phyloP scores from a whole-genome alignment of 1,140 invertebrate genomes.

The Aphelenchoides fujianensis region DNA sequence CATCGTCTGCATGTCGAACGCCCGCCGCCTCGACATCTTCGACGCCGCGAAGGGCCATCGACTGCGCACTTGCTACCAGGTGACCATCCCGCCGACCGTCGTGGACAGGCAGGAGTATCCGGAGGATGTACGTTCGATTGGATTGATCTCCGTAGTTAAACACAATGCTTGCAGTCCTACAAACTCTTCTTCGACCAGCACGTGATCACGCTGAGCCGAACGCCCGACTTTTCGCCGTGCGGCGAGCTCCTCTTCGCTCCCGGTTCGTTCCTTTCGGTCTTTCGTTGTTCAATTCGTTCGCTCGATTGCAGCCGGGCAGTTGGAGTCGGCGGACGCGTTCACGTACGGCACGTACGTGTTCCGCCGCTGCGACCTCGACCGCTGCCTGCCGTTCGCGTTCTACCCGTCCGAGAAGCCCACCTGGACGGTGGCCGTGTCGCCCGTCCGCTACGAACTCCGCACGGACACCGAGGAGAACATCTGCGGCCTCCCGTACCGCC shows the following conservation, averaged over 20 bases:
- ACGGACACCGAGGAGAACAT: constrained; percentile 14
- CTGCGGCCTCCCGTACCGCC: constrained; percentile 42
- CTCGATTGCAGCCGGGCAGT: constrained; percentile 38
- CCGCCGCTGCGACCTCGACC: constrained; percentile 39
- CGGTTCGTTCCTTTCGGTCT: constrained; percentile 24
- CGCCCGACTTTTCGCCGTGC: constrained; percentile 48
- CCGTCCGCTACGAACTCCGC: constrained; percentile 35
- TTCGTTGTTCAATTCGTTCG: background rate
- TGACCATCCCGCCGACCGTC: constrained; percentile 35
- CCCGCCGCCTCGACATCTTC: constrained; percentile 43
- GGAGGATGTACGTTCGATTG: constrained; percentile 19
- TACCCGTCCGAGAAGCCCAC: constrained; percentile 40
- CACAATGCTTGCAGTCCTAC: constrained; percentile 35
- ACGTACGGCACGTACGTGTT: constrained; percentile 50
- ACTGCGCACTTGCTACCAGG: constrained; percentile 26
- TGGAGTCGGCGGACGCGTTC: constrained; percentile 37
- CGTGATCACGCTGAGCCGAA: constrained; percentile 35
- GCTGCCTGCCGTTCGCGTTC: constrained; percentile 39
- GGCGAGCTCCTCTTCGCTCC: constrained; percentile 45
- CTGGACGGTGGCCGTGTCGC: constrained; percentile 35
- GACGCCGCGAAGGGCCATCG: constrained; percentile 43
- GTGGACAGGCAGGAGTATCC: constrained; percentile 16
- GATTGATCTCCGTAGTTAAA: constrained; percentile 16
- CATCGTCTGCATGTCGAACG: constrained; percentile 48
- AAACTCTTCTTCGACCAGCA: constrained; percentile 52